Evolutionary conservation across 2,797 vertebrate species (phyloP).

Genomic region (Coccyzus lansbergi): DNA sequence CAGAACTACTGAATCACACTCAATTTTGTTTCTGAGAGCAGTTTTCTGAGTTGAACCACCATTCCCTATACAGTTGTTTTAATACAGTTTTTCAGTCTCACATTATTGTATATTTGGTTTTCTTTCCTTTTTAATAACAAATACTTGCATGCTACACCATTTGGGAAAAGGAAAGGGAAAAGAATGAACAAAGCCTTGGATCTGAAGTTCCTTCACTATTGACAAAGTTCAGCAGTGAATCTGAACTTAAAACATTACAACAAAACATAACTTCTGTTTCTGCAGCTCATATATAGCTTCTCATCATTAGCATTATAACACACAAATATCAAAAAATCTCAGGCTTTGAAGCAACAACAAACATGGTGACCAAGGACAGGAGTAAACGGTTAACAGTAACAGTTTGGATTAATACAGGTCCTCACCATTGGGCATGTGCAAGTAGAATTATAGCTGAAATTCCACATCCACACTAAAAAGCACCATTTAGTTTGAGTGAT

Average conservation of each 20-base stretch:
- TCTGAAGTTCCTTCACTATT: background rate
- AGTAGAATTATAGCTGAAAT: background rate
- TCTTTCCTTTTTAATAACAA: background rate
- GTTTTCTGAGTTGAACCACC: background rate
- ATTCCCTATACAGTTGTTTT: background rate
- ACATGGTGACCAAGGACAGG: background rate
- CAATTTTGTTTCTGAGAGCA: background rate
- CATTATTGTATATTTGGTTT: background rate
- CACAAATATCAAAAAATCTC: background rate
- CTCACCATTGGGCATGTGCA: background rate
- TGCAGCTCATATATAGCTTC: background rate
- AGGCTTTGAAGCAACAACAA: background rate
- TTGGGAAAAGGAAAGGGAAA: background rate
- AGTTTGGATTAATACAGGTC: background rate
- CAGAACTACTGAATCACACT: constrained; percentile 21
- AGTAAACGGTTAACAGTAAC: background rate
- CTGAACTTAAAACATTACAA: background rate
- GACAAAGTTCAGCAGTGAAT: background rate
- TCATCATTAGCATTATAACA: background rate
- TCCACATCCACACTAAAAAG: background rate
- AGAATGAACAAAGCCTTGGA: background rate
- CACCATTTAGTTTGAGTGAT: background rate
- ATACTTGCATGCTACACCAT: background rate
- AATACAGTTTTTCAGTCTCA: background rate
- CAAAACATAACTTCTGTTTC: background rate